Base-by-base conservation (phyloP, 2,113 vertebrate species). In the Nannospalax galili region DNA sequence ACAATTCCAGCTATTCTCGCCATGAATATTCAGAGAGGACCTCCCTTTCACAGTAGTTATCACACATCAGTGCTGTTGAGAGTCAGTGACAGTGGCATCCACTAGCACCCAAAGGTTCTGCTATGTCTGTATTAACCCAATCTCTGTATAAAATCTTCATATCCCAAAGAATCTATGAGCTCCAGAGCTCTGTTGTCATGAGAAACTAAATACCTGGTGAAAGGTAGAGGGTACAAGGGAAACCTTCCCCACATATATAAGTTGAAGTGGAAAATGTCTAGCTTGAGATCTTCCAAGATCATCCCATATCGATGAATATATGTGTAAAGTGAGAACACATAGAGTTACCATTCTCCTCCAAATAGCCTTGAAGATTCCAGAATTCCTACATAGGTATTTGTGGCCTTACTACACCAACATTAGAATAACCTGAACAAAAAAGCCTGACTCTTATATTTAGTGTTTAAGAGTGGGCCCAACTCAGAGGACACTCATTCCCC, bases 331-430 rank as follows among this genome's bases (percentile, higher is more conserved):
- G 28, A 12, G 67, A 26, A 78, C 14, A 77, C 92, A 42, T 5
- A 87, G 4, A 74, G 75, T 88, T 60, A 32, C 28, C 42, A 60
- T 87, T 89, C 37, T 86, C 35, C 60, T 73, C 19, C 37, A 97
- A 87, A 92, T 77, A 87, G 15, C 35, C 15, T 56, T 52, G 42
- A 86, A 28, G 4, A 67, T 72, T 32, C 67, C 65, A 95, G n/a
- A 84, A 15, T 95, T 90, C n/a, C 81, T n/a, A 52, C 48, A 6
- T 52, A 7, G 48, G 48, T 52, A 52, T 52, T 52, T 52, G 48
- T 52, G 48, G 48, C 48, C 6, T 52, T 52, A 52, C 11, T 52
- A 52, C 48, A 52, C 48, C 48, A 6, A 52, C 11, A 52, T 52
- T 52, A 52, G 6, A 52, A 52, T 7, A 52, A 52, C 48, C 48